Conservation (phyloP, 2,888 invertebrate species). For the Drosophila barbarae region DNA sequence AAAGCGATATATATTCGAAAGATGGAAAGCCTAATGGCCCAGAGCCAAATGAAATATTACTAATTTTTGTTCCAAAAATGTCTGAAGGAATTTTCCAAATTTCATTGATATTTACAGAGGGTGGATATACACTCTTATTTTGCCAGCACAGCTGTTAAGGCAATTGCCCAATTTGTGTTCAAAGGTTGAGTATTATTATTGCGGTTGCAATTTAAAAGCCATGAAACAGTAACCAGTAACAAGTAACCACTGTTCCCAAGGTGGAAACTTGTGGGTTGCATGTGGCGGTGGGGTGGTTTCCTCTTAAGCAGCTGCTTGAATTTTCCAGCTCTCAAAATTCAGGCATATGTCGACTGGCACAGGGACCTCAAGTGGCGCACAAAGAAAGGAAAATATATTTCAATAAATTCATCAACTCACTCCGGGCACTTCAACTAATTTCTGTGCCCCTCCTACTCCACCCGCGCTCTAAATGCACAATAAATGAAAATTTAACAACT, state of each 20-base stretch:
- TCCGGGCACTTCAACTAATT: slow-evolving; percentile 67
- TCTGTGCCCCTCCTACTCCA: slow-evolving; percentile 23
- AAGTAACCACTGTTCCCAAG: slow-evolving; percentile 23
- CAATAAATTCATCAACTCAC: slow-evolving; percentile 66
- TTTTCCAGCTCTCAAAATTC: slow-evolving; percentile 52
- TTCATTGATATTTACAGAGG: slow-evolving; percentile 16
- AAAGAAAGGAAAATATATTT: slow-evolving; percentile 52
- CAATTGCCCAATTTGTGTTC: slow-evolving; percentile 47
- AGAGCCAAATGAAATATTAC: slow-evolving; percentile 51
- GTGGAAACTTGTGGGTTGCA: slow-evolving; percentile 33
- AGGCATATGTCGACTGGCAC: slow-evolving; percentile 55
- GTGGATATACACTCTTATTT: slow-evolving; percentile 6
- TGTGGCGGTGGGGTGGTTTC: slow-evolving; percentile 36
- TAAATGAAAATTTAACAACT: slow-evolving; percentile 72
- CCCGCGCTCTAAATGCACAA: slow-evolving; percentile 59
- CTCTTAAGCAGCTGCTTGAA: slow-evolving; percentile 66
- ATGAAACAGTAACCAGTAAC: slow-evolving; percentile 17
- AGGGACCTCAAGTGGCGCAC: slow-evolving; percentile 37
- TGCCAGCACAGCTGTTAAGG: slow-evolving; percentile 34
- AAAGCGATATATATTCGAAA: slow-evolving; percentile 54
- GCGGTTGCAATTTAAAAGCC: slow-evolving; percentile 49
- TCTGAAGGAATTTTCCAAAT: slow-evolving; percentile 26
- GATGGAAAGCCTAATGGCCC: slow-evolving; percentile 44
- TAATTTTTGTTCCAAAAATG: slow-evolving; percentile 51
- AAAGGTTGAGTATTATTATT: slow-evolving; percentile 34